Percentiles rank a stretch among this genome's conserved stretches.
Evolutionary conservation across 2,797 vertebrate species (phyloP).

Genomic region (Pteronotus mesoamericanus): DNA sequence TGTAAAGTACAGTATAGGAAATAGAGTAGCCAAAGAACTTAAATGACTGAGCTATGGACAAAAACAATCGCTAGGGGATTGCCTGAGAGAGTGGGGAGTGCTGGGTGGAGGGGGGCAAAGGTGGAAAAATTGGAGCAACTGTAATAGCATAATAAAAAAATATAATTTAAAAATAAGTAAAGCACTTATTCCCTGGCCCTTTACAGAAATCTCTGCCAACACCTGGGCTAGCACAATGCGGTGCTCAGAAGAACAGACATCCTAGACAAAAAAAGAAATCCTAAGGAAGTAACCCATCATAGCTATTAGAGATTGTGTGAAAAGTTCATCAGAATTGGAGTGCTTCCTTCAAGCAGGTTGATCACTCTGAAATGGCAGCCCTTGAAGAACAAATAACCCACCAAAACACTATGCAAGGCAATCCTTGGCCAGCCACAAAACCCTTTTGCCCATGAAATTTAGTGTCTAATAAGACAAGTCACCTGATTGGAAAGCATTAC

Average conservation of each 20-base stretch:
- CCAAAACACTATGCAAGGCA: background rate
- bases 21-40: background rate
- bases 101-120: background rate
- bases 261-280: background rate
- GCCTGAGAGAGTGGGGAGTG: background rate
- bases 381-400: background rate
- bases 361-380: background rate
- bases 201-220: background rate
- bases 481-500: background rate
- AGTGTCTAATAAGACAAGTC: background rate
- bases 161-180: background rate
- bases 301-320: background rate
- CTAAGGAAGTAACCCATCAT: background rate
- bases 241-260: background rate
- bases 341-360: background rate
- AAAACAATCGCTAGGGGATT: background rate
- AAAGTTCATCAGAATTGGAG: background rate
- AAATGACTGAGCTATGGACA: background rate
- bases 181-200: background rate
- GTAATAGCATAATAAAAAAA: background rate
- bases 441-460: background rate
- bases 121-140: background rate
- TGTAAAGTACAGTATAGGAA: background rate
- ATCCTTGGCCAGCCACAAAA: background rate
- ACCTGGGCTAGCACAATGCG: background rate